A percentile compares a stretch with the other conserved stretches of the same genome.
These are phyloP conservation scores for Tethea ocularis DNA, from an alignment of 2,888 invertebrate species.

Conservation along the genomic window DNA sequence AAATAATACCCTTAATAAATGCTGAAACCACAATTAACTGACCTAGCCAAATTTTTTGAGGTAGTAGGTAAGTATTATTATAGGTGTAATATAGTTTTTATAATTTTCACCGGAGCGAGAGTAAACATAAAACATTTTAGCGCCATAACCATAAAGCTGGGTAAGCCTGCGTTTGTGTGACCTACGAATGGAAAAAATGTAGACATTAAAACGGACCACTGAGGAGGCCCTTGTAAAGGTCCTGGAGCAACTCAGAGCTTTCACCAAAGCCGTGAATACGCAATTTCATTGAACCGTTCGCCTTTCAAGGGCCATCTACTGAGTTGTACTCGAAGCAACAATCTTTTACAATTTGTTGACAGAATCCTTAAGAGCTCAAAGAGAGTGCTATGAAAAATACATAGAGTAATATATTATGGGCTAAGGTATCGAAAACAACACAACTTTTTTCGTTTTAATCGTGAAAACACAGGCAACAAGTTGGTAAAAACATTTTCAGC, in stretches of 20 bases:
- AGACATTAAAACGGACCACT: background rate
- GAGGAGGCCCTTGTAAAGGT: slow-evolving; percentile 7
- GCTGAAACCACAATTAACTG: too few species aligned
- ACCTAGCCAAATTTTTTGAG: too few species aligned
- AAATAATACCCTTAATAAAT: too few species aligned
- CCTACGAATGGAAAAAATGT: slow-evolving; percentile 3
- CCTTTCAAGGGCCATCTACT: slow-evolving; percentile 9
- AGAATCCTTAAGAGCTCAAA: slow-evolving; percentile 2
- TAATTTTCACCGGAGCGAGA: background rate
- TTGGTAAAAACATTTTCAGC: too few species aligned
- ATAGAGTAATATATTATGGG: background rate
- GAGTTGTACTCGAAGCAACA: slow-evolving; percentile 8
- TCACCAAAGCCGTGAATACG: slow-evolving; percentile 12
- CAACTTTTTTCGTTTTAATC: too few species aligned
- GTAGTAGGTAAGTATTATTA: too few species aligned
- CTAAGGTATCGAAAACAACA: background rate
- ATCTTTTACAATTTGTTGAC: slow-evolving; percentile 10
- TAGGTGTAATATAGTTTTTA: too few species aligned
- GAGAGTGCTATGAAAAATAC: background rate
- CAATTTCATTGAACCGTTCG: slow-evolving; percentile 11
- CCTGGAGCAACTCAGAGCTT: slow-evolving; percentile 1
- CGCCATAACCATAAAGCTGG: background rate
- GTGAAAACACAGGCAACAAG: too few species aligned
- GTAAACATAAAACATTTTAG: background rate
- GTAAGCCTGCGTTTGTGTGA: background rate